These are phyloP conservation scores for Daboia siamensis DNA, from an alignment of 2,113 vertebrate species.

Conservation along the genomic window DNA sequence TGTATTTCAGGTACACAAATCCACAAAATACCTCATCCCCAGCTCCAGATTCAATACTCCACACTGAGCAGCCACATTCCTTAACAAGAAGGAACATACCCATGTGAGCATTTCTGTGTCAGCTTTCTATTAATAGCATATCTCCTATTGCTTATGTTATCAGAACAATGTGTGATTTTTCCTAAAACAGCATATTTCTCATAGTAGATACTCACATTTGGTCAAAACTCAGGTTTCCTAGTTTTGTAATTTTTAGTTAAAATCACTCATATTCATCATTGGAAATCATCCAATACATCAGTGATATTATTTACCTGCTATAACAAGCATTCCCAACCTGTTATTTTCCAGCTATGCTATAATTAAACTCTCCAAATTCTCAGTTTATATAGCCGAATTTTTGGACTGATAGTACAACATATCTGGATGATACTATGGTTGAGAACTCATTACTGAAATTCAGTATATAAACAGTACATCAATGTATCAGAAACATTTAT, in stretches of 20 bases:
- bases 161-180: background rate
- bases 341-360: background rate
- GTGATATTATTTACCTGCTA: background rate
- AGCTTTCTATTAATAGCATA: background rate
- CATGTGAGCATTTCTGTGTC: background rate
- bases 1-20: constrained; percentile 5
- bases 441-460: too few relatives aligned
- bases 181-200: background rate
- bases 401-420: too few relatives aligned
- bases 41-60: background rate
- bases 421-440: too few relatives aligned
- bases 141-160: background rate
- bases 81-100: background rate
- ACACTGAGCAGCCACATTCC: background rate
- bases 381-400: too few relatives aligned
- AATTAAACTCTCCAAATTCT: background rate
- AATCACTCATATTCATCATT: background rate
- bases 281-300: background rate
- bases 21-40: background rate
- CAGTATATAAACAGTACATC: too few relatives aligned
- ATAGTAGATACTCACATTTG: background rate
- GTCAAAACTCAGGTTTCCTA: background rate
- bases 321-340: background rate
- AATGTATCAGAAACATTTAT: too few relatives aligned
- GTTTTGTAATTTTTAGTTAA: background rate